phyloP scores from a whole-genome alignment of 2,113 vertebrate genomes.

The Aphelocoma coerulescens region DNA sequence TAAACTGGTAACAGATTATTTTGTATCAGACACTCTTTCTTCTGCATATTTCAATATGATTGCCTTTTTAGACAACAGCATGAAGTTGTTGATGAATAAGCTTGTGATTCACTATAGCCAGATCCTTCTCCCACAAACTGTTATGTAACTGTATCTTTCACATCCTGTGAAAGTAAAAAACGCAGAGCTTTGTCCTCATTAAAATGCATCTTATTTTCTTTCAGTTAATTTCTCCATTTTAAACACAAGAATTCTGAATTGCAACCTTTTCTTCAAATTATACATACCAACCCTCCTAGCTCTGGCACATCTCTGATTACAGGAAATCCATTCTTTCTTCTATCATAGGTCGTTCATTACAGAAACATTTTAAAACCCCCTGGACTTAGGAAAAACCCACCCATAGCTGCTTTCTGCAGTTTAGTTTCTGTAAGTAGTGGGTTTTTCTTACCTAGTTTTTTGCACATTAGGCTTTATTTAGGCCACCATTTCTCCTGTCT shows the following conservation, averaged over 20 bases:
- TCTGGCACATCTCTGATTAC: neutral
- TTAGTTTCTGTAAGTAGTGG: neutral
- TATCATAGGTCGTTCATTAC: neutral
- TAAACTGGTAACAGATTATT: neutral
- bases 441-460: neutral
- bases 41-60: neutral
- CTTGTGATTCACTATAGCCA: slow-evolving; percentile 38
- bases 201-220: neutral
- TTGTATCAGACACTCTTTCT: neutral
- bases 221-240: neutral
- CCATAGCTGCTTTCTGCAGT: neutral
- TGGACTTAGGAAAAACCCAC: neutral
- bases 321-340: neutral
- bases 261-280: neutral
- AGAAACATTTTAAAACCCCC: neutral
- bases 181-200: neutral
- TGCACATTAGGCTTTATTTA: neutral
- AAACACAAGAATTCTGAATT: neutral
- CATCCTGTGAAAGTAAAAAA: slow-evolving; percentile 31
- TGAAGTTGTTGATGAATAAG: slow-evolving; percentile 51
- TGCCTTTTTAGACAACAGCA: slow-evolving; percentile 35
- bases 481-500: neutral
- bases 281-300: neutral
- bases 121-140: slow-evolving; percentile 43
- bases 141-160: slow-evolving; percentile 50